phyloP scores from a whole-genome alignment of 1,140 invertebrate genomes.

The Aculops lycopersici region DNA sequence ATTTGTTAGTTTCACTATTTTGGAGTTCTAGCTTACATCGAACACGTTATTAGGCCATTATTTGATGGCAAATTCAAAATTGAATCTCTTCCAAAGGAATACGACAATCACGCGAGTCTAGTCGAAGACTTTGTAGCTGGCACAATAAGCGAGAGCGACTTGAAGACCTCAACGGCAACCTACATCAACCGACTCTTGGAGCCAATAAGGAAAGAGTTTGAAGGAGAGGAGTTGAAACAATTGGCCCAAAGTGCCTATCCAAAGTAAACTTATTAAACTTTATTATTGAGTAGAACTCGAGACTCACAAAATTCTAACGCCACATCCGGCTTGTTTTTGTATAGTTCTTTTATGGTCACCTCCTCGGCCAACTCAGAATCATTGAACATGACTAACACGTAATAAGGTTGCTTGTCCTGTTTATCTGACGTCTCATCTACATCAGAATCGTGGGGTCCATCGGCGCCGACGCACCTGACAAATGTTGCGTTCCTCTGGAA shows the following conservation, averaged over 20 bases:
- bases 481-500: no score
- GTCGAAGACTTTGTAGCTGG: slow-evolving; percentile 16
- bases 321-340: no score
- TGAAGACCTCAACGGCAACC: slow-evolving; percentile 46
- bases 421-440: no score
- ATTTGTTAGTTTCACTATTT: no score
- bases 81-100: slow-evolving; percentile 20
- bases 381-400: no score
- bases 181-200: slow-evolving; percentile 58
- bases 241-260: slow-evolving; percentile 45
- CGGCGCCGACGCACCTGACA: no score
- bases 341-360: no score
- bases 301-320: no score
- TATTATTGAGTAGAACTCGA: no score
- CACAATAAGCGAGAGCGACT: slow-evolving; percentile 36
- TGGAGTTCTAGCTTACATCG: slow-evolving; percentile 75
- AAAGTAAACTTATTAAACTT: slow-evolving; percentile 24
- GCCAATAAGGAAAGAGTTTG: slow-evolving; percentile 54
- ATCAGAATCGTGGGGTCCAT: no score
- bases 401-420: no score
- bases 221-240: slow-evolving; percentile 36
- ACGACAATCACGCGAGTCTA: slow-evolving; percentile 34
- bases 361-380: no score
- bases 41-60: slow-evolving; percentile 68
- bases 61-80: slow-evolving; percentile 24